Base-by-base conservation (phyloP, 2,797 vertebrate species). In the Spinibarbus caldwelli region DNA sequence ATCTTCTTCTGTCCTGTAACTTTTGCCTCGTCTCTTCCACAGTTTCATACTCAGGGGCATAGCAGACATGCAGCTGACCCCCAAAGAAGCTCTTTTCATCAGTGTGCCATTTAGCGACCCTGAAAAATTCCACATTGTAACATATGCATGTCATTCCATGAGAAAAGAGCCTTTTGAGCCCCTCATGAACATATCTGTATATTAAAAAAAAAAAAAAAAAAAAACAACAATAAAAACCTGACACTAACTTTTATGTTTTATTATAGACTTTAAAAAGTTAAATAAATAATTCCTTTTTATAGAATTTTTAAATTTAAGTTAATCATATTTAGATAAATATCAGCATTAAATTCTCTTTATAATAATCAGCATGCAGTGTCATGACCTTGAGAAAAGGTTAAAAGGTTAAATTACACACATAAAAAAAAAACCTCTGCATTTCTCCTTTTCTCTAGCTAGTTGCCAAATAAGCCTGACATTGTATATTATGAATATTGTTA, bases 11-110 rank as follows among this genome's bases (percentile, higher is more conserved):
- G 21, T 98, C 97, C 88, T 96, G 96, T 89, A 99, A 86, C 92
- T 99, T 99, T 64, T 96, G 94, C 90, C 97, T 96, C 19, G 97
- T 97, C 93, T 99, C 98, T 89, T 98, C 96, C 88, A 98, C 94
- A 1, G 96, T 96, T 92, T 99, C 98, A 90, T 98, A 97, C 91
- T 99, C 98, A 7, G 98, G 98, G 89, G 97, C 97, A 0, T 99
- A 99, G 89, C 98, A 99, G 43, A 99, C 95, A 3, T 99, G 98
- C 85, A 99, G 95, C 83, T 99, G 91, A 5, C 97, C 96, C 17
- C 98, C 98, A 84, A 97, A 99, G 91, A 99, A 99, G 89, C 96
- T 97, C 91, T 95, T 96, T 88, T 98, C 98, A 89, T 99, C 98
- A 93, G 97, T 96, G 89, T 96, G 96, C 76, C 95, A 95, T 92